Conservation (phyloP, 2,888 invertebrate species). For the Mesorhabditis sp. region DNA sequence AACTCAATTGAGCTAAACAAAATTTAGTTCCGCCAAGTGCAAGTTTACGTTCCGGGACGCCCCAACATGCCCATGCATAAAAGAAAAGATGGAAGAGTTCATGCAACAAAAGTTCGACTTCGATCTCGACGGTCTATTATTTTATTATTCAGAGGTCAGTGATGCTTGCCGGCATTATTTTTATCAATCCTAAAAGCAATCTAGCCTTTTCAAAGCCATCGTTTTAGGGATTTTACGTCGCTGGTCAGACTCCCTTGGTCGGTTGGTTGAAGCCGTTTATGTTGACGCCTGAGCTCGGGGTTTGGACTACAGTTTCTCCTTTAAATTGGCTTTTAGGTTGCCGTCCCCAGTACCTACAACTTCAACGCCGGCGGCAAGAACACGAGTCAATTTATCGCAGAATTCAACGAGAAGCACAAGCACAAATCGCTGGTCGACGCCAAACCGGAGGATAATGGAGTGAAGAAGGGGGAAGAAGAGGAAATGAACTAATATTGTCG, state of each 20-base stretch:
- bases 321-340: background rate
- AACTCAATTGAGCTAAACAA: too few relatives aligned
- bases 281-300: slow-evolving; percentile 50
- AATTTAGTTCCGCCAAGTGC: slow-evolving; percentile 5
- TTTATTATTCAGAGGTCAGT: slow-evolving; percentile 80
- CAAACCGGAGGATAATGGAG: too few relatives aligned
- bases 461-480: too few relatives aligned
- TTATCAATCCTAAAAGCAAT: too few relatives aligned
- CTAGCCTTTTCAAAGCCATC: background rate
- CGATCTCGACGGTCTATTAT: slow-evolving; percentile 79
- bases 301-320: slow-evolving; percentile 20
- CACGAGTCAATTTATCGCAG: slow-evolving; percentile 38
- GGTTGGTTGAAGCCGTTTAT: slow-evolving; percentile 75
- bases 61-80: slow-evolving; percentile 56
- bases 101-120: slow-evolving; percentile 34
- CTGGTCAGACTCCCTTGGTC: slow-evolving; percentile 79
- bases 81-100: slow-evolving; percentile 43
- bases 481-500: too few relatives aligned
- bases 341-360: background rate
- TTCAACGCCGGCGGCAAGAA: slow-evolving; percentile 10
- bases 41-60: slow-evolving; percentile 63
- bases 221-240: slow-evolving; percentile 65
- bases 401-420: slow-evolving; percentile 40
- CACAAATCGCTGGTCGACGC: slow-evolving; percentile 15
- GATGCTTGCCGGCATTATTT: background rate